phyloP scores from a whole-genome alignment of 2,888 invertebrate species.

The Sarcophaga caerulescens region DNA sequence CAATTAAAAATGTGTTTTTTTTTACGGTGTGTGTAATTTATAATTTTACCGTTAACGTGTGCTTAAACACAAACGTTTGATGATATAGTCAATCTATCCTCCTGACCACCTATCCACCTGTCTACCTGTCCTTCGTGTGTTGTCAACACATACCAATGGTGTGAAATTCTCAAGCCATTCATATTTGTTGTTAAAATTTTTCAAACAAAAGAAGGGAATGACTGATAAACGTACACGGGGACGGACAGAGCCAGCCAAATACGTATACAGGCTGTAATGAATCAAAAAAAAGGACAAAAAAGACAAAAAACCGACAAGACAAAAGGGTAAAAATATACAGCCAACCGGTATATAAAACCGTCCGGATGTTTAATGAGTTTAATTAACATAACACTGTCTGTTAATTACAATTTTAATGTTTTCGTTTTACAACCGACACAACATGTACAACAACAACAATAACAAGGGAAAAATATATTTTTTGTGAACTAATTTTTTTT shows the following conservation, averaged over 20 bases:
- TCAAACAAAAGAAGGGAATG: not conserved
- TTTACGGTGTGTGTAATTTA: not conserved
- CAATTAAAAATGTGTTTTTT: constrained; percentile 18
- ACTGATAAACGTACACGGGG: not conserved
- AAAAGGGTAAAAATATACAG: not conserved
- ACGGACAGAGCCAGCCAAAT: not conserved
- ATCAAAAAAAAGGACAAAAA: not conserved
- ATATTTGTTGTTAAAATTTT: not conserved
- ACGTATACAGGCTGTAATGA: not conserved
- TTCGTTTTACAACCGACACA: constrained; percentile 32
- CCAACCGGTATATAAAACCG: constrained; percentile 4
- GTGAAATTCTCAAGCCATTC: not conserved
- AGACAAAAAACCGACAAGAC: no score
- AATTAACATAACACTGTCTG: constrained; percentile 66
- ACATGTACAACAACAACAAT: not conserved
- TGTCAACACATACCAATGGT: not conserved
- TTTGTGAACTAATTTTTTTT: constrained; percentile 17
- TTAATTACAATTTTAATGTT: constrained; percentile 66
- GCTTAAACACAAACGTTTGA: not conserved
- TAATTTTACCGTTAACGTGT: not conserved
- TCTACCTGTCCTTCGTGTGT: not conserved
- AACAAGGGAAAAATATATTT: not conserved
- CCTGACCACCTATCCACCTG: not conserved
- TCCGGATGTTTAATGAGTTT: constrained; percentile 64
- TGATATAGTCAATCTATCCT: not conserved